These are phyloP conservation scores for Peromyscus melanophrys DNA, from an alignment of 2,797 vertebrate species.

Conservation along the genomic window DNA sequence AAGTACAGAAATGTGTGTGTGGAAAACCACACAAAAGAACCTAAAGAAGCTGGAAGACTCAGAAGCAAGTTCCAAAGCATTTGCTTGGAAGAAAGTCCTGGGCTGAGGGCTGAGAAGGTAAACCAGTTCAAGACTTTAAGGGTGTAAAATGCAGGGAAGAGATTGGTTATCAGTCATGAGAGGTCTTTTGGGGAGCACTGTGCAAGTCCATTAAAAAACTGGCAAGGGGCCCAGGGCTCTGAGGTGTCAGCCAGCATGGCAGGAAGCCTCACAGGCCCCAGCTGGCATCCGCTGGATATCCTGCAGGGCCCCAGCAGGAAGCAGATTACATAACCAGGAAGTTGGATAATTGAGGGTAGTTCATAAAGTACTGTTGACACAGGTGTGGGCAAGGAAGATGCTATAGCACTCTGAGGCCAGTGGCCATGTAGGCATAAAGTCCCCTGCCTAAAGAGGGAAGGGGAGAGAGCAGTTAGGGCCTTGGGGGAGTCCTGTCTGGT, in stretches of 20 bases:
- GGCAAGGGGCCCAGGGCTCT: not conserved
- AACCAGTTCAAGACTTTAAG: not conserved
- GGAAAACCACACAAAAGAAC: not conserved
- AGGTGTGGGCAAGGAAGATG: not conserved
- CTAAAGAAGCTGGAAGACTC: not conserved
- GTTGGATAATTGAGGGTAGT: not conserved
- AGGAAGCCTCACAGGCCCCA: not conserved
- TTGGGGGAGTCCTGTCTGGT: not conserved
- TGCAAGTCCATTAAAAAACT: not conserved
- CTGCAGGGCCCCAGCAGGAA: not conserved
- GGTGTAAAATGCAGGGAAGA: slow-evolving; percentile 18
- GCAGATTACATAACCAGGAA: not conserved
- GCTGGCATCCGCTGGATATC: not conserved
- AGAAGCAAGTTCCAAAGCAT: not conserved
- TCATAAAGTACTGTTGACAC: not conserved
- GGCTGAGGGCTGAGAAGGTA: not conserved
- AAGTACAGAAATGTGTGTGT: not conserved
- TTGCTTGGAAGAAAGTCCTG: not conserved
- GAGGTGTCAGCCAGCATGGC: not conserved
- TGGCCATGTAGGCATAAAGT: not conserved
- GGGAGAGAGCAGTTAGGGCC: not conserved
- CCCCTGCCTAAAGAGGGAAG: not conserved
- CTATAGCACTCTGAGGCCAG: not conserved
- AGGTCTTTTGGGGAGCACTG: not conserved
- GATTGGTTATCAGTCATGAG: not conserved